Evolutionary conservation across 2,113 vertebrate genomes (phyloP).

Genomic region (Hemibagrus wyckioides): DNA sequence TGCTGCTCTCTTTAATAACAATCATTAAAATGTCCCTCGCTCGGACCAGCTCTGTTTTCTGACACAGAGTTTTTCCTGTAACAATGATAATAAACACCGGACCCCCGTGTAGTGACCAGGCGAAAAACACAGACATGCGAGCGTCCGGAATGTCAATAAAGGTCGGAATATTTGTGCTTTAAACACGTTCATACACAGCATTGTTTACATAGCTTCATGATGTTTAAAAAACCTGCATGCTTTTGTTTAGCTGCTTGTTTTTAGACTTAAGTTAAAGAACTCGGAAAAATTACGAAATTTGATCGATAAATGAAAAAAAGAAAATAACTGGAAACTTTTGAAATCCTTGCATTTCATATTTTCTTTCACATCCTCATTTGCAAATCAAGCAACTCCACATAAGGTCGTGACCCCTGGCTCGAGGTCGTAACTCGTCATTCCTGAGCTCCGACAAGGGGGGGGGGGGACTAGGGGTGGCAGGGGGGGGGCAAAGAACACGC

Average conservation of each 20-base stretch:
- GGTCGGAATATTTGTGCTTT: background rate
- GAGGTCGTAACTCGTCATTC: background rate
- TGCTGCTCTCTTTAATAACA: constrained; percentile 2
- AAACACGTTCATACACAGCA: background rate
- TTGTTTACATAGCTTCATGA: background rate
- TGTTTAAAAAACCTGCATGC: background rate
- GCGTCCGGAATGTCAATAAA: background rate
- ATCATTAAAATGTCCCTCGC: background rate
- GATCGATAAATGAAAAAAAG: too few relatives aligned
- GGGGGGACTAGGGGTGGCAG: too few relatives aligned
- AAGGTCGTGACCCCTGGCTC: background rate
- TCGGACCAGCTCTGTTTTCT: background rate
- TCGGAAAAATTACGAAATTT: too few relatives aligned
- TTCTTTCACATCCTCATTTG: background rate
- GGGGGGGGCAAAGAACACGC: background rate
- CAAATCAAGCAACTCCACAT: background rate
- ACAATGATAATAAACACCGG: background rate
- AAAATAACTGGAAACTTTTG: background rate
- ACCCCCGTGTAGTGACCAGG: background rate
- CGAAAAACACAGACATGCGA: background rate
- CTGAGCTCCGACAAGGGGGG: too few relatives aligned
- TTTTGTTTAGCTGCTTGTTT: background rate
- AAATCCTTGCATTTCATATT: too few relatives aligned
- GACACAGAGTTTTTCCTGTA: background rate
- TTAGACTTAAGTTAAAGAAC: too few relatives aligned